phyloP scores from a whole-genome alignment of 2,888 invertebrate genomes.

The Leucoma salicis region DNA sequence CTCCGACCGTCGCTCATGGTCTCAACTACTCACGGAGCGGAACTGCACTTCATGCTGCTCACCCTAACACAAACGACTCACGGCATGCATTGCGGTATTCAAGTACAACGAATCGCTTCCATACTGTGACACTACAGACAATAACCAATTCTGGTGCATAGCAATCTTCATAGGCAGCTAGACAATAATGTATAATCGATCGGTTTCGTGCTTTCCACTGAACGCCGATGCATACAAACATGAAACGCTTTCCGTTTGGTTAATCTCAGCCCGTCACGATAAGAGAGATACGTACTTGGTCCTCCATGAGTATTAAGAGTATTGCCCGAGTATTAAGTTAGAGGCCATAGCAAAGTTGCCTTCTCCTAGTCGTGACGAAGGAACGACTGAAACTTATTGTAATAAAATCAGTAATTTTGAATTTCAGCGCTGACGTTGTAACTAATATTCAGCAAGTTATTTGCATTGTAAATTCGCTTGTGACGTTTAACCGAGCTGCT shows the following conservation, averaged over 20 bases:
- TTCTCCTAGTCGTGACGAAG: conserved; percentile 69
- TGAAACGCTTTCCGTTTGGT: conserved; percentile 45
- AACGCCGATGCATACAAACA: conserved; percentile 51
- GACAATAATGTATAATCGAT: conserved; percentile 66
- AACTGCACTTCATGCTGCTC: conserved; percentile 52
- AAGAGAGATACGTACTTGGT: conserved; percentile 71
- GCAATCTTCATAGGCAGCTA: conserved; percentile 61
- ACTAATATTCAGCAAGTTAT: conserved; percentile 78
- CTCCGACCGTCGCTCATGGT: conserved; percentile 57
- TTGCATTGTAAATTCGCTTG: conserved; percentile 80
- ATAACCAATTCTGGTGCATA: conserved; percentile 66
- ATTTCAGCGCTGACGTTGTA: conserved; percentile 75
- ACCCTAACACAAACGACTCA: conserved; percentile 54
- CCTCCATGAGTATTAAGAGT: conserved; percentile 59
- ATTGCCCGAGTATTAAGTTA: conserved; percentile 44
- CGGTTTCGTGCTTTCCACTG: conserved; percentile 57
- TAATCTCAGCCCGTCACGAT: conserved; percentile 45
- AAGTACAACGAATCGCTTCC: conserved; percentile 64
- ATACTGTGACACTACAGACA: conserved; percentile 65
- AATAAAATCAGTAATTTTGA: conserved; percentile 81
- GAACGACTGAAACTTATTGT: conserved; percentile 75
- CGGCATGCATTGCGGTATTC: conserved; percentile 57
- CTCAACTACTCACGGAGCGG: conserved; percentile 30
- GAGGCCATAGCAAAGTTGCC: conserved; percentile 66
- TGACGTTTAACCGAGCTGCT: conserved; percentile 69